Conservation (phyloP, 2,888 invertebrate genomes). For the Callinectes sapidus region DNA sequence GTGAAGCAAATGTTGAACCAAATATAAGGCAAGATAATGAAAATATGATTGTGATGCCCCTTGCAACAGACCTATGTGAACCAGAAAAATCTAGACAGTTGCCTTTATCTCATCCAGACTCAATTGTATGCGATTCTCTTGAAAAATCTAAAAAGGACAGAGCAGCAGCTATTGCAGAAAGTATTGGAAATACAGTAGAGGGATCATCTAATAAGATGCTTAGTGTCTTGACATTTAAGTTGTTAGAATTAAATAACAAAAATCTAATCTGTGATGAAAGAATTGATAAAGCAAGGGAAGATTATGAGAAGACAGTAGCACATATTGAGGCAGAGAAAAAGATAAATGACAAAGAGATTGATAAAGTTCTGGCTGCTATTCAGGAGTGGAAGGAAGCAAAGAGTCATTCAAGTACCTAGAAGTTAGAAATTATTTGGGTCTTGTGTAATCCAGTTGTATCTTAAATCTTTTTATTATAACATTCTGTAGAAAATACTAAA, state of each 20-base stretch:
- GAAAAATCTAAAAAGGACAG: neutral
- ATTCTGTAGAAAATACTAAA: neutral
- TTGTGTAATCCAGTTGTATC: neutral
- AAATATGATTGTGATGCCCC: constrained; percentile 9
- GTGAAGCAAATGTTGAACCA: neutral
- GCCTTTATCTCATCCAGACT: neutral
- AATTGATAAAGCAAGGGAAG: constrained; percentile 43
- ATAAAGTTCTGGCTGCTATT: constrained; percentile 36
- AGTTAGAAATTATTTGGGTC: neutral
- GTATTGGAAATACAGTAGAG: neutral
- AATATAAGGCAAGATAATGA: constrained; percentile 1
- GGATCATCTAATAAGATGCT: constrained; percentile 24
- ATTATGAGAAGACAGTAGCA: constrained; percentile 45
- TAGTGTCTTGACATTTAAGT: constrained; percentile 37
- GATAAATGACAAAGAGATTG: constrained; percentile 49
- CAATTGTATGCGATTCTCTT: neutral
- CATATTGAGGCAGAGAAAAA: constrained; percentile 45
- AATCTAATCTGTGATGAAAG: constrained; percentile 40
- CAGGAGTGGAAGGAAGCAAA: constrained; percentile 54
- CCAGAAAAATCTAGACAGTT: neutral
- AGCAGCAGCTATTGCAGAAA: constrained; percentile 22
- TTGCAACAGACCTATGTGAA: neutral
- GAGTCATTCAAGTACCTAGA: neutral
- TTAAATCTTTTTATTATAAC: neutral
- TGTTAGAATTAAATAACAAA: constrained; percentile 51